Evolutionary conservation across 1,140 invertebrate species (phyloP).

Genomic region (Brachionus plicatilis): DNA sequence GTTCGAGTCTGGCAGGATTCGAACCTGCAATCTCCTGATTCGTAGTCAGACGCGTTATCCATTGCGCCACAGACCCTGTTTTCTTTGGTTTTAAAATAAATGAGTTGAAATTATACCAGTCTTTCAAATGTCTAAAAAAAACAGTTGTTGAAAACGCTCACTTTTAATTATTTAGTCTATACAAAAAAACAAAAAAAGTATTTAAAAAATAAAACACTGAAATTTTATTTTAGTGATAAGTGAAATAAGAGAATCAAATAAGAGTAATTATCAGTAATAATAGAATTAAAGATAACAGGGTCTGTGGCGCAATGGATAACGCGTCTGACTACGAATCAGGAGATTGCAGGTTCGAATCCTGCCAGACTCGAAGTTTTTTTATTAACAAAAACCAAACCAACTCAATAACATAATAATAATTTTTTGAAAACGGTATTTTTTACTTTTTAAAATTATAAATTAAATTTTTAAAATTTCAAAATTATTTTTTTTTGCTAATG

Average conservation of each 20-base stretch:
- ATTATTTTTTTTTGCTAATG: too few species aligned
- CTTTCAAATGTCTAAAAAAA: too few species aligned
- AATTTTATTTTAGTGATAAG: too few species aligned
- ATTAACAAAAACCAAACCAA: not conserved
- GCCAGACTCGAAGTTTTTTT: not conserved
- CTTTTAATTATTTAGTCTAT: too few species aligned
- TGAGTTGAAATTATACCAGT: too few species aligned
- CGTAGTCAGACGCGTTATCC: not conserved
- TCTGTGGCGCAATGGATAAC: not conserved
- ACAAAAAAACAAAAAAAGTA: too few species aligned
- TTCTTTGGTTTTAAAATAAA: not conserved
- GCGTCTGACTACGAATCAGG: not conserved
- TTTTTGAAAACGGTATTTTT: not conserved
- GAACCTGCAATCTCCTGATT: not conserved
- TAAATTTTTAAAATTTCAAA: too few species aligned
- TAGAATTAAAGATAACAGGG: not conserved
- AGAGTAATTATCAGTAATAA: too few species aligned
- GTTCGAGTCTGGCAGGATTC: not conserved
- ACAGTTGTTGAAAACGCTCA: too few species aligned
- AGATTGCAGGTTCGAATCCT: not conserved
- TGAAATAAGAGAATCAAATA: too few species aligned
- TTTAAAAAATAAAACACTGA: too few species aligned
- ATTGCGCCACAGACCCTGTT: not conserved
- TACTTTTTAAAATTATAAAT: too few species aligned
- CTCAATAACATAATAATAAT: not conserved